These are phyloP conservation scores for Hydropsyche betteni DNA, from an alignment of 2,888 invertebrate species.

Conservation along the genomic window DNA sequence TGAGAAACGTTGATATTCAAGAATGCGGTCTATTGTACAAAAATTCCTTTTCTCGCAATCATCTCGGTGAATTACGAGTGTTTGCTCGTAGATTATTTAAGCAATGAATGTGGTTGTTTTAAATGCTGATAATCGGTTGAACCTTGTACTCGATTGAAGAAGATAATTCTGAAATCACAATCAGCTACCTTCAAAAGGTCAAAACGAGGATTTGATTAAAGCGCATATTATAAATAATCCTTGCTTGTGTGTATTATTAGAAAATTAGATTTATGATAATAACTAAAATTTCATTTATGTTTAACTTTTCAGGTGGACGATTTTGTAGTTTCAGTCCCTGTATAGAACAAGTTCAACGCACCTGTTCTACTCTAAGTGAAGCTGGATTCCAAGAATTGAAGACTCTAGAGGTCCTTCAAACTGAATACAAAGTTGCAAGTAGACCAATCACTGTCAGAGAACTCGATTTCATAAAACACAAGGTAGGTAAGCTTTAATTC, in stretches of 20 bases:
- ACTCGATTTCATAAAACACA: slow-evolving; percentile 74
- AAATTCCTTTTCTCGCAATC: slow-evolving; percentile 29
- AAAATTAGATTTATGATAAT: background rate
- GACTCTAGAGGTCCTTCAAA: slow-evolving; percentile 88
- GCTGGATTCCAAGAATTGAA: slow-evolving; percentile 84
- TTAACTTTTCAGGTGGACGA: slow-evolving; percentile 76
- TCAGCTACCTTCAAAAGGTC: slow-evolving; percentile 12
- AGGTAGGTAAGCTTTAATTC: slow-evolving; percentile 60
- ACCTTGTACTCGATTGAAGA: slow-evolving; percentile 35
- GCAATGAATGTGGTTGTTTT: slow-evolving; percentile 23
- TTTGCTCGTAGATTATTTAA: slow-evolving; percentile 23
- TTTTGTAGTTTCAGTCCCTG: slow-evolving; percentile 99
- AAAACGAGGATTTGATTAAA: slow-evolving; percentile 10
- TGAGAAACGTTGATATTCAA: background rate
- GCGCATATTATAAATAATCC: background rate
- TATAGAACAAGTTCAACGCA: slow-evolving; percentile 97
- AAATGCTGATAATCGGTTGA: slow-evolving; percentile 32
- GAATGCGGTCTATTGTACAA: slow-evolving; percentile 24
- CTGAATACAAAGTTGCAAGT: slow-evolving; percentile 76
- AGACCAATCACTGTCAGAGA: slow-evolving; percentile 73
- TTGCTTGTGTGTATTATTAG: slow-evolving; percentile 7
- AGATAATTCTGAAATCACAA: slow-evolving; percentile 30
- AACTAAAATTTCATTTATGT: too few relatives aligned
- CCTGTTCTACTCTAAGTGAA: slow-evolving; percentile 75
- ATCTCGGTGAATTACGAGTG: slow-evolving; percentile 17